A percentile compares a stretch with the other conserved stretches of the same genome.
phyloP scores from a whole-genome alignment of 2,113 vertebrate genomes.

The Urocitellus parryii region DNA sequence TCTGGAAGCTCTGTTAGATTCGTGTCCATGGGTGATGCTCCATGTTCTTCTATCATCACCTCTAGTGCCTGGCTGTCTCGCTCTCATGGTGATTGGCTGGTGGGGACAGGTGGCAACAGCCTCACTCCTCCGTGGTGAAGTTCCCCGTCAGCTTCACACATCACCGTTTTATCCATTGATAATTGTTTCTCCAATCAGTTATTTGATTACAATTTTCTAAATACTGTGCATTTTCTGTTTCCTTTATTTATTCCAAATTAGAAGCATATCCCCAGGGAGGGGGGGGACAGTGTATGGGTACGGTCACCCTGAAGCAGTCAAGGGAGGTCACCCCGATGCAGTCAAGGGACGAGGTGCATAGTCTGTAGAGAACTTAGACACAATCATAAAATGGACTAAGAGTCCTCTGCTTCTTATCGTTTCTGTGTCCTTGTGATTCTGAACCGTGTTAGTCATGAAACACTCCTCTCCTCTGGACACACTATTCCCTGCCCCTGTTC shows the following conservation, averaged over 20 bases:
- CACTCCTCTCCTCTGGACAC: background rate
- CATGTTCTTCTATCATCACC: accelerated
- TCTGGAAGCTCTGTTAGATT: background rate
- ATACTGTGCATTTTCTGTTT: background rate
- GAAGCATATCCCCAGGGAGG: background rate
- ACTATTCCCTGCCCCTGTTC: too few species aligned
- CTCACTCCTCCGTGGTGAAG: background rate
- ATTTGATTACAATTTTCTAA: background rate
- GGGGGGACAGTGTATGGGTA: background rate
- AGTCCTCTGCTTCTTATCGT: background rate
- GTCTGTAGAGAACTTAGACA: background rate
- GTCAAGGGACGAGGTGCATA: accelerated
- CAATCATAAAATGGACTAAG: background rate
- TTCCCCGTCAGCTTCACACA: too few species aligned
- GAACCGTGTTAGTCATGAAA: background rate
- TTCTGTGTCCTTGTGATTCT: background rate
- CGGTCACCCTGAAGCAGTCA: background rate
- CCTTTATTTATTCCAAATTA: background rate
- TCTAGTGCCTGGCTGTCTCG: background rate
- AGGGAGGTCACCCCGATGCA: background rate
- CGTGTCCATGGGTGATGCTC: accelerated
- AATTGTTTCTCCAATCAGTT: background rate
- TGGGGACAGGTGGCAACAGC: background rate
- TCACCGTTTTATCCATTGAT: too few species aligned
- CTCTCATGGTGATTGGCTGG: accelerated